phyloP scores from a whole-genome alignment of 2,888 invertebrate genomes.

The Lithophane leautieri region DNA sequence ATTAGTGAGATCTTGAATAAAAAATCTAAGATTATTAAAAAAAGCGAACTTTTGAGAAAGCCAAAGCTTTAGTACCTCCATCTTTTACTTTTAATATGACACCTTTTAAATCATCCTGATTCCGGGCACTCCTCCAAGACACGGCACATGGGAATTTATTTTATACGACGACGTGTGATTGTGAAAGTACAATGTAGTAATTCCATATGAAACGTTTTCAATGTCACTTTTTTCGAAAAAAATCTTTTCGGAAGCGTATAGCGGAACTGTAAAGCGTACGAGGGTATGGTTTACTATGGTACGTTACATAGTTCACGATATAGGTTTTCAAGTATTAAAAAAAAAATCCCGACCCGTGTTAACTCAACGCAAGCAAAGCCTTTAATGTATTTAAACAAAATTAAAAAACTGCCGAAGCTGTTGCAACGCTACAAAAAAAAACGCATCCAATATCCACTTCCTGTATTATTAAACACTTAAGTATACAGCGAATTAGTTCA shows the following conservation, averaged over 20 bases:
- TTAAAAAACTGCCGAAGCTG: too few relatives aligned
- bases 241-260: neutral
- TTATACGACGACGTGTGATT: neutral
- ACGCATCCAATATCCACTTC: conserved; percentile 53
- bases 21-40: neutral
- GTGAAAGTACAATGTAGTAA: neutral
- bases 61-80: neutral
- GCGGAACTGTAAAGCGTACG: neutral
- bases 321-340: too few relatives aligned
- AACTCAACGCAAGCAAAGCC: too few relatives aligned
- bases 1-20: too few relatives aligned
- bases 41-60: neutral
- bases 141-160: neutral
- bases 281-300: neutral
- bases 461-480: conserved; percentile 51
- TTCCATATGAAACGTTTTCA: neutral
- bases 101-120: conserved; percentile 1
- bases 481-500: conserved; percentile 63
- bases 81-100: conserved; percentile 17
- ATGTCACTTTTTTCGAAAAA: neutral
- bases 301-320: too few relatives aligned
- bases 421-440: conserved; percentile 31
- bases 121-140: conserved; percentile 13
- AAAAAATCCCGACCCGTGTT: too few relatives aligned
- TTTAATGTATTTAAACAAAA: too few relatives aligned